Conservation (phyloP, 2,113 vertebrate genomes). For the Anser cygnoides region DNA sequence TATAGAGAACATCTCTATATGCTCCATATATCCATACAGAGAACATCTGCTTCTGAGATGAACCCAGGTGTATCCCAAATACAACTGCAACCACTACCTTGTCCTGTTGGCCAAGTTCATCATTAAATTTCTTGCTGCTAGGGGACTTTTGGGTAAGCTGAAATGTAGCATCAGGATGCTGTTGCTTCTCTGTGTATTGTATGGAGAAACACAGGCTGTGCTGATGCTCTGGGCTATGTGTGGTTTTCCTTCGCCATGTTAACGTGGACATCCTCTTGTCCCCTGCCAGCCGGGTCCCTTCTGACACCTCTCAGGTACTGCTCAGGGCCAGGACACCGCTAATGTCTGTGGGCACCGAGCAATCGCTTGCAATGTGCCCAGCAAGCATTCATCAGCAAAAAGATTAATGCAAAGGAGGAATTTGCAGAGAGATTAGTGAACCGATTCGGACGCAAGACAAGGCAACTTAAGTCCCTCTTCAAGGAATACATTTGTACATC, state of each 20-base stretch:
- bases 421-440: not conserved
- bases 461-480: not conserved
- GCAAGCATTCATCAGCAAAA: not conserved
- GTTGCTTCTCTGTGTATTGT: not conserved
- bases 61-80: not conserved
- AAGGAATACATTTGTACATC: slow-evolving; percentile 2
- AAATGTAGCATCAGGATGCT: not conserved
- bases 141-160: not conserved
- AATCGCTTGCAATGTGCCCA: not conserved
- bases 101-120: not conserved
- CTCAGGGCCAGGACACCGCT: not conserved
- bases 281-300: not conserved
- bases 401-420: not conserved
- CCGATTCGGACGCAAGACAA: fast-evolving
- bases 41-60: not conserved
- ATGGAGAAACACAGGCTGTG: fast-evolving
- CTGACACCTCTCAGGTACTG: not conserved
- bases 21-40: no score
- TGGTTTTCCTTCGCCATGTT: not conserved
- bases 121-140: not conserved
- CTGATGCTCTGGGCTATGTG: fast-evolving
- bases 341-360: fast-evolving
- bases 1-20: no score
- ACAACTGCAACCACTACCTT: not conserved
- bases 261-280: fast-evolving